Evolutionary conservation across 2,888 invertebrate species (phyloP).

Genomic region (Phyto melanocephala): DNA sequence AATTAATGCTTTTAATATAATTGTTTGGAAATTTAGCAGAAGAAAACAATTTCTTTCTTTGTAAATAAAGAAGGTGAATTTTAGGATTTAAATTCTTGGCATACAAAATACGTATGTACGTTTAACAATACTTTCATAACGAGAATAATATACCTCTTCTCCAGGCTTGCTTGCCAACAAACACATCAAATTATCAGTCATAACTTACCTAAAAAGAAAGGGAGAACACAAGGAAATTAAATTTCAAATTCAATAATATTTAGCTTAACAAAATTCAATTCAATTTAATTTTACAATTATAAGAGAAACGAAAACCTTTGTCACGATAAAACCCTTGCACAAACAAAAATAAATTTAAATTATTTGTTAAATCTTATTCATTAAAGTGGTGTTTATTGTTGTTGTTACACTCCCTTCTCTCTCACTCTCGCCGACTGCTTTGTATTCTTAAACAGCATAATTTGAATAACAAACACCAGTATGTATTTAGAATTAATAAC

Average conservation of each 20-base stretch:
- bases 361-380: constrained; percentile 56
- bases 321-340: background rate
- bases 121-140: too few relatives aligned
- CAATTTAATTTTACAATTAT: background rate
- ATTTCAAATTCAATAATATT: constrained; percentile 57
- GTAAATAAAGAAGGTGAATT: too few relatives aligned
- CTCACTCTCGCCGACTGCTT: background rate
- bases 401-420: background rate
- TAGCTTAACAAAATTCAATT: constrained; percentile 1
- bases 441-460: background rate
- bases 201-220: constrained; percentile 44
- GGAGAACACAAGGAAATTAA: constrained; percentile 6
- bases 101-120: too few relatives aligned
- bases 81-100: too few relatives aligned
- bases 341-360: constrained; percentile 40
- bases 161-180: too few relatives aligned
- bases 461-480: constrained; percentile 40
- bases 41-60: too few relatives aligned
- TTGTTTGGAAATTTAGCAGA: background rate
- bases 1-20: background rate
- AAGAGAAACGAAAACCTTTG: background rate
- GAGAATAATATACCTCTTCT: constrained; percentile 5
- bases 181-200: background rate
- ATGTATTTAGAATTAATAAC: constrained; percentile 38
- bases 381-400: constrained; percentile 40